Base-by-base conservation (phyloP, 2,888 invertebrate genomes). In the Habroteleia sp. region DNA sequence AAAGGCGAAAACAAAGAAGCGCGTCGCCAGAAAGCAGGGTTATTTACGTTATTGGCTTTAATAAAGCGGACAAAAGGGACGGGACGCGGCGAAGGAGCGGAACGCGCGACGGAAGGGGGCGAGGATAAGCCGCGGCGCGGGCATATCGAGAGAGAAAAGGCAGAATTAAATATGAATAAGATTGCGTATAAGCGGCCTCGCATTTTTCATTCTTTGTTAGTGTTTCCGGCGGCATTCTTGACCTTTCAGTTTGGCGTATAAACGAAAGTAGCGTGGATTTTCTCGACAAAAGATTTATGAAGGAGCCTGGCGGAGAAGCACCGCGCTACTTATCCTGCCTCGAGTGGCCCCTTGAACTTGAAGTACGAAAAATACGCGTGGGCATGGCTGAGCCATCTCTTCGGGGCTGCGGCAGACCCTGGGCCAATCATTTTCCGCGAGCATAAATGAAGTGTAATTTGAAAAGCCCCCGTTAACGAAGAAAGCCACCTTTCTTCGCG, bases 271-370 rank as follows among this genome's bases (percentile, higher is more conserved):
- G 60, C 52, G 63, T 56, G 54, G 63, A 76, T 79, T 78, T 80
- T 75, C 80, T 71, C 78, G 76, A 82, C 81, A 82, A 82, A 82
- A 82, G 82, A 81, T 82, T 81, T 81, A 82, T 79, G 81, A 81
- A 81, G 77, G 79, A 79, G 56, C 77, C 79, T 78, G 77, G 76
- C 79, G 42, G 42, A 79, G 79, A 78, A 77, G 78, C 78, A 75
- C 79, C 77, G 69, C 52, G 82, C 82, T 82, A 82, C 82, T 82
- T 82, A 82, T 81, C 80, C 81, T 77, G 74, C 75, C 81, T 58
- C 48, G 50, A 72, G 72, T 72, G 63, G 44, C 52, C 65, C 52
- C 73, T 73, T 73, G 58, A 73, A 73, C 65, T 73, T 60, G 58
- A 46, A 73, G 63, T 63, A 73, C 63, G 39, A 56, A 63, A 73